A percentile compares a stretch with the other conserved stretches of the same genome.
Conservation (phyloP, 2,797 vertebrate species). For the Schizopygopsis pylzovi region DNA sequence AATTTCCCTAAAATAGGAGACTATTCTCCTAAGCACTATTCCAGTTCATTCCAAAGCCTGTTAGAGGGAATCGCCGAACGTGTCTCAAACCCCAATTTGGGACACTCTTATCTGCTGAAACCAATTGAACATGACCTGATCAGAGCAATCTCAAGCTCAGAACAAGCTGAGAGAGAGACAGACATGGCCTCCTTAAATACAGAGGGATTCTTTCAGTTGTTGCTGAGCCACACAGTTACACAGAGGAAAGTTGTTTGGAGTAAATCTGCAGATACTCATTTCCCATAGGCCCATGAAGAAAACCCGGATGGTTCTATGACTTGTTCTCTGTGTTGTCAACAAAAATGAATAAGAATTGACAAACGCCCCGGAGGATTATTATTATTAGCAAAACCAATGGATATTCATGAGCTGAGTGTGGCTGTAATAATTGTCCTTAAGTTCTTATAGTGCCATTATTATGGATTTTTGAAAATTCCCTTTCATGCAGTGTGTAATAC, state of each 20-base stretch:
- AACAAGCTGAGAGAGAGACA: slow-evolving; percentile 26
- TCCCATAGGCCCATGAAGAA: not conserved
- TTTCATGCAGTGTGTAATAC: too few species aligned
- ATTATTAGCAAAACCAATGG: not conserved
- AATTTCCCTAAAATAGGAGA: not conserved
- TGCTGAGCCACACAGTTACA: slow-evolving; percentile 21
- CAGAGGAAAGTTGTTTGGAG: slow-evolving; percentile 7
- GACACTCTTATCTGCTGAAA: slow-evolving; percentile 45
- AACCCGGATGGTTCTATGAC: not conserved
- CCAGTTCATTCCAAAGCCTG: slow-evolving; percentile 4
- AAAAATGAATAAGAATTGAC: not conserved
- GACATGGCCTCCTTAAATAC: not conserved
- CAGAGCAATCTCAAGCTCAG: slow-evolving; percentile 1
- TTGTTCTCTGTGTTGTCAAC: not conserved
- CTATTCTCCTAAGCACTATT: slow-evolving; percentile 6
- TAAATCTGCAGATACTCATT: not conserved
- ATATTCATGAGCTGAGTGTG: not conserved
- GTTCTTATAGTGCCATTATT: not conserved
- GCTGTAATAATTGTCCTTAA: not conserved
- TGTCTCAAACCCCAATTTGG: slow-evolving; percentile 24
- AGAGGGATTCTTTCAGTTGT: slow-evolving; percentile 33
- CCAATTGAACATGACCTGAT: slow-evolving; percentile 47
- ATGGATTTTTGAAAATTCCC: too few species aligned
- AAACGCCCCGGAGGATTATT: not conserved
- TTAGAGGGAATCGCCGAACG: slow-evolving; percentile 41